Evolutionary conservation across 2,888 invertebrate genomes (phyloP).

Genomic region (Coremacera marginata): DNA sequence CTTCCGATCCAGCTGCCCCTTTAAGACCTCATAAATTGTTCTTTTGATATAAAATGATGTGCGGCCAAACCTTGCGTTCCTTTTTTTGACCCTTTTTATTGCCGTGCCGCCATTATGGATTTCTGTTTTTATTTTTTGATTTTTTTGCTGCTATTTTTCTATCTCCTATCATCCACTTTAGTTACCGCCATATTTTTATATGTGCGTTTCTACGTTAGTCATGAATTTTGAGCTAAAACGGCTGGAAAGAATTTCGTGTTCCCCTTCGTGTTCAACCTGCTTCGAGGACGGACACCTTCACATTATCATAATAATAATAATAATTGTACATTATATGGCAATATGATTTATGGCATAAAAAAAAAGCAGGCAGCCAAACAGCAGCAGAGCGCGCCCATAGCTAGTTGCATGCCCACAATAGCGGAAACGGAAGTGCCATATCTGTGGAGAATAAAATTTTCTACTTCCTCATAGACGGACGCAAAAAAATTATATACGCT

Average conservation of each 20-base stretch:
- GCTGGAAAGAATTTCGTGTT: neutral
- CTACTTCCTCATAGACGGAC: constrained; percentile 34
- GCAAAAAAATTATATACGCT: neutral
- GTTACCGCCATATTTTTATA: constrained; percentile 2
- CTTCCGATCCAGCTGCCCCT: neutral
- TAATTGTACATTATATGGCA: constrained; percentile 45
- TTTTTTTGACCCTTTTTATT: constrained; percentile 7
- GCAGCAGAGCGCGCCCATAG: neutral
- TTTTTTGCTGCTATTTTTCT: neutral
- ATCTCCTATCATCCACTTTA: neutral
- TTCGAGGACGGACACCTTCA: constrained; percentile 27
- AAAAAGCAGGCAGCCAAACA: constrained; percentile 30
- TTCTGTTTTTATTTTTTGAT: neutral
- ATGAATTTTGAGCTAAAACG: neutral
- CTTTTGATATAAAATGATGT: neutral
- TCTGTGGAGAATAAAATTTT: constrained; percentile 42
- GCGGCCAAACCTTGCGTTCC: neutral
- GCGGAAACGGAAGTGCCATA: constrained; percentile 36
- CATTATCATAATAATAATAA: constrained; percentile 46
- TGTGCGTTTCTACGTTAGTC: neutral
- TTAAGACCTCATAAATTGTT: constrained; percentile 15
- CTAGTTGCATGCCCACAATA: neutral
- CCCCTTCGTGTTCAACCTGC: neutral
- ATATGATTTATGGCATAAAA: constrained; percentile 48
- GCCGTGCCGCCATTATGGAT: neutral